Evolutionary conservation across 2,888 invertebrate species (phyloP).

Genomic region (Rhagonycha lutea): DNA sequence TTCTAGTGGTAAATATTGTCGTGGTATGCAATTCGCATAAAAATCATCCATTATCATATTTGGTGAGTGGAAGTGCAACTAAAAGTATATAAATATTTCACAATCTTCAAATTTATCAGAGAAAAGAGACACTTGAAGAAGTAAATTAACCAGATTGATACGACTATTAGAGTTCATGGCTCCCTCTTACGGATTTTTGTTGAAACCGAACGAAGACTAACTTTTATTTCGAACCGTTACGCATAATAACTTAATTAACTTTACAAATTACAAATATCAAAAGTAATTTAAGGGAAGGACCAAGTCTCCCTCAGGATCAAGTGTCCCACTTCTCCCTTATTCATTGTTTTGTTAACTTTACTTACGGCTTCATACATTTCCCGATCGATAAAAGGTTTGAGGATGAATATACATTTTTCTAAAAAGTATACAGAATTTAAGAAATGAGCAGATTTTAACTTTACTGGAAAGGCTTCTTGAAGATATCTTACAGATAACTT

Average conservation of each 20-base stretch:
- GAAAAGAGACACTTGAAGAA: too few relatives aligned
- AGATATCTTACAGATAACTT: conserved; percentile 69
- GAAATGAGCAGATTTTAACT: conserved; percentile 69
- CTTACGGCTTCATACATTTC: neutral
- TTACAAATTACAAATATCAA: too few relatives aligned
- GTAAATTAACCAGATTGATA: too few relatives aligned
- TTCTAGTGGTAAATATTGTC: neutral
- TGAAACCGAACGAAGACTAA: too few relatives aligned
- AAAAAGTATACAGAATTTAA: conserved; percentile 61
- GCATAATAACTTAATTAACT: too few relatives aligned
- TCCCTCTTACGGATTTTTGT: too few relatives aligned
- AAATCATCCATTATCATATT: neutral
- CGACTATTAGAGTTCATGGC: too few relatives aligned
- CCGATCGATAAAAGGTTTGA: conserved; percentile 63
- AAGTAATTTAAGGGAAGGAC: too few relatives aligned
- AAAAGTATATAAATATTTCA: neutral
- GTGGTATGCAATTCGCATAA: neutral
- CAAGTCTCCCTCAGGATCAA: too few relatives aligned
- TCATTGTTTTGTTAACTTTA: neutral
- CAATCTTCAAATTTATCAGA: neutral
- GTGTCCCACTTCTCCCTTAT: too few relatives aligned
- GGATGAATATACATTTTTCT: conserved; percentile 55
- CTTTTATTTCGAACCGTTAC: too few relatives aligned
- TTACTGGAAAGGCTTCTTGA: conserved; percentile 70
- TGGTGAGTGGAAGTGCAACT: neutral